Evolutionary conservation across 1,140 invertebrate genomes (phyloP).

Genomic region (Hycleus cichorii): DNA sequence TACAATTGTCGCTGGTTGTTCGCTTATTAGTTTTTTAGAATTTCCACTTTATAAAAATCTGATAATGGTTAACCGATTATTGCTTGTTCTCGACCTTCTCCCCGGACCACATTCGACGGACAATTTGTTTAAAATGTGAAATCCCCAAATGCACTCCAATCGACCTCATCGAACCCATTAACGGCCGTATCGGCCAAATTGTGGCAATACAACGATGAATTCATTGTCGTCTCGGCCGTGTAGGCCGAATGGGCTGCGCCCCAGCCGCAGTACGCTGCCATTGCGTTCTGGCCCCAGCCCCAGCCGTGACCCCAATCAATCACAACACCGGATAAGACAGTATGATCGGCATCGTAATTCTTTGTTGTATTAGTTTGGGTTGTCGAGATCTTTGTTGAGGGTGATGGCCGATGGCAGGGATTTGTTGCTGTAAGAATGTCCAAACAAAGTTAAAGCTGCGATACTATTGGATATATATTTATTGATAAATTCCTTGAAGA

Average conservation of each 20-base stretch:
- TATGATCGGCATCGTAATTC: slow-evolving; percentile 31
- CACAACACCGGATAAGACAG: slow-evolving; percentile 31
- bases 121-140: slow-evolving; percentile 34
- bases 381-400: neutral
- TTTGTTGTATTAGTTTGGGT: slow-evolving; percentile 3
- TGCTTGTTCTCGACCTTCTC: too few species aligned
- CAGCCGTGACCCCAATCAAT: slow-evolving; percentile 40
- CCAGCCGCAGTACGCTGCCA: slow-evolving; percentile 23
- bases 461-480: neutral
- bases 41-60: too few species aligned
- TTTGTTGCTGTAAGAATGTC: too few species aligned
- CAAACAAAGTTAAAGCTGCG: neutral
- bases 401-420: neutral
- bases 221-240: slow-evolving; percentile 15
- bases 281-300: slow-evolving; percentile 35
- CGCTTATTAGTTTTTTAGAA: too few species aligned
- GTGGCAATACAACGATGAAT: slow-evolving; percentile 29
- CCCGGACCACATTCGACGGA: too few species aligned
- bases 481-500: too few species aligned
- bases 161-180: slow-evolving; percentile 35
- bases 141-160: slow-evolving; percentile 39
- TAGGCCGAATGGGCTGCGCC: slow-evolving; percentile 19
- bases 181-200: slow-evolving; percentile 29
- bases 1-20: too few species aligned
- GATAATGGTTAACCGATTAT: too few species aligned